Evolutionary conservation across 2,888 invertebrate genomes (phyloP).

Genomic region (Drosophila eohydei): DNA sequence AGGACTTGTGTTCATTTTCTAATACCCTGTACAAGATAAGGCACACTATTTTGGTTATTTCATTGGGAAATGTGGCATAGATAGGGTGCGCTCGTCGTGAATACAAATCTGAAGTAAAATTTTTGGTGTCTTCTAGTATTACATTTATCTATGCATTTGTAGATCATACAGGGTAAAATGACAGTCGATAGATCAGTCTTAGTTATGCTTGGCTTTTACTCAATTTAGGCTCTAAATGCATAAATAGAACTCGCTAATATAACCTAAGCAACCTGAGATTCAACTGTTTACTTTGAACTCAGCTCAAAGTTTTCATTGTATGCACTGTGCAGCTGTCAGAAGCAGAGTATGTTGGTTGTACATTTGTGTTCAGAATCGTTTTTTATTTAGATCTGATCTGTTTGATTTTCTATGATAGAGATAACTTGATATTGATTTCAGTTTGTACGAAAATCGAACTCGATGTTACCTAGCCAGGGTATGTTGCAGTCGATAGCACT

Average conservation of each 20-base stretch:
- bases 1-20: constrained; percentile 52
- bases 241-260: constrained; percentile 3
- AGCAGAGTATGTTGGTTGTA: not conserved
- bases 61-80: too few relatives aligned
- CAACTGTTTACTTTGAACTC: not conserved
- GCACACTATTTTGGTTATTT: too few relatives aligned
- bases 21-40: not conserved
- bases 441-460: not conserved
- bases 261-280: constrained; percentile 10
- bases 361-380: not conserved
- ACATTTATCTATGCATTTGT: not conserved
- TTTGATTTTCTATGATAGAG: too few relatives aligned
- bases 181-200: not conserved
- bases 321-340: not conserved
- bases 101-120: too few relatives aligned
- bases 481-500: not conserved
- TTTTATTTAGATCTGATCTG: too few relatives aligned
- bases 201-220: constrained; percentile 5
- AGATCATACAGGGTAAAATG: not conserved
- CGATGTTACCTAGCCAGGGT: not conserved
- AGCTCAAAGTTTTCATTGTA: not conserved
- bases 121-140: too few relatives aligned
- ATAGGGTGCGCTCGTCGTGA: too few relatives aligned
- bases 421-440: too few relatives aligned
- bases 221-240: constrained; percentile 22